Evolutionary conservation across 2,113 vertebrate species (phyloP), one percentile per base, ranked within the genome.

Genomic region (Miniopterus natalensis): DNA sequence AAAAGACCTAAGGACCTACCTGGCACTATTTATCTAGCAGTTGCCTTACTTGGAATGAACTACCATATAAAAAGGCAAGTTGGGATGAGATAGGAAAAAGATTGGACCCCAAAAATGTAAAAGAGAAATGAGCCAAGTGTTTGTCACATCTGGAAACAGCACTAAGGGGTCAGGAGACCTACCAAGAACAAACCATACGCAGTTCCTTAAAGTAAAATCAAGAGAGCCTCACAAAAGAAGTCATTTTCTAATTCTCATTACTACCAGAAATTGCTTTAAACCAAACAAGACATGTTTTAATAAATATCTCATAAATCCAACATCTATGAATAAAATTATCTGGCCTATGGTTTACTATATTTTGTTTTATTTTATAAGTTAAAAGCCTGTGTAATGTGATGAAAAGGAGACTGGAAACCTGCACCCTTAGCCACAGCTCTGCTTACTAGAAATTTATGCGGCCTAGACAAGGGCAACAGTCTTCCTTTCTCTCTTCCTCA

Each of bases 401-500:
- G 2, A 61, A 47, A 65, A 40, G 29, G 36, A 73, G 11, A 25
- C 7, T 40, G 42, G 47, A 70, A 29, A 36, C 31, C 31, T 11
- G 4, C 27, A 17, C 23, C 42, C 5, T 36, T 25, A 0, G 11
- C 36, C 12, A 66, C 40, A 29, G 51, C 36, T 49, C 66, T 47
- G 45, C 40, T 74, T 29, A 3, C 27, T 23, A 45, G 25, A 57
- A 51, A n/a, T 15, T 57, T 8, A 2, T 2, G 21, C 5, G 55
- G n/a, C 42, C 21, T 4, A 8, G 29, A 1, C 0, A 1, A 25
- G 3, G 45, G 15, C 20, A 13, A 8, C 5, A 18, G 40, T 59
- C 61, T 31, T 36, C 4, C 21, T 4, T 49, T 75, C 11, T 51
- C 3, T 68, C 36, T 36, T 42, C 42, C 21, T 79, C 66, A 21